Conservation (phyloP, 2,797 vertebrate species). For the Emys orbicularis region DNA sequence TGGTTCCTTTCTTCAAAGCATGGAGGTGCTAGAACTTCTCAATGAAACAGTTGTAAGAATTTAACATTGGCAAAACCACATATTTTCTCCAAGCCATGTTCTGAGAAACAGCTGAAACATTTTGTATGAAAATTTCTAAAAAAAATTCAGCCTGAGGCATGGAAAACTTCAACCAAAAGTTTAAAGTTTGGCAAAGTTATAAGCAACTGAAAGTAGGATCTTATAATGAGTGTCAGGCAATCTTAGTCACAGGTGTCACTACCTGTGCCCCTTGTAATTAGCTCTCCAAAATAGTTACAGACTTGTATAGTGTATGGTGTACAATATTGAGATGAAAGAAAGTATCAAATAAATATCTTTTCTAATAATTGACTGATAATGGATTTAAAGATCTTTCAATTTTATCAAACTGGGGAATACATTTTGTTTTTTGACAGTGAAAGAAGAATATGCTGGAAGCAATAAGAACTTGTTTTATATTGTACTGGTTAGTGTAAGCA, state of each 20-base stretch:
- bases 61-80: background rate
- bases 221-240: background rate
- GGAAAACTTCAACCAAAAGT: background rate
- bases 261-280: background rate
- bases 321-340: conserved; percentile 18
- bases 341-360: conserved; percentile 13
- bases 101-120: background rate
- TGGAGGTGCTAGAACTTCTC: conserved; percentile 6
- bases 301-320: background rate
- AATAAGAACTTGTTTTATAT: conserved; percentile 57
- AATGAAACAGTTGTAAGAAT: conserved; percentile 26
- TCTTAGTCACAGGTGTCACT: background rate
- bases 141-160: no score
- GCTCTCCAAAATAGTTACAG: background rate
- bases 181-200: background rate
- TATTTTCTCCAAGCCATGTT: background rate
- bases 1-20: conserved; percentile 48
- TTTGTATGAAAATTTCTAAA: no score
- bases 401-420: conserved; percentile 56
- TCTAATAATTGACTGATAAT: background rate
- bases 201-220: conserved; percentile 9
- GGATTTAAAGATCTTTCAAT: conserved; percentile 7
- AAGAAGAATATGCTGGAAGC: conserved; percentile 59
- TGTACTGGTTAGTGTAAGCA: conserved; percentile 69
- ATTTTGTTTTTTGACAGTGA: conserved; percentile 41